A percentile compares a stretch with the other conserved stretches of the same genome.
phyloP scores from a whole-genome alignment of 2,113 vertebrate genomes.

The Phalacrocorax carbo region DNA sequence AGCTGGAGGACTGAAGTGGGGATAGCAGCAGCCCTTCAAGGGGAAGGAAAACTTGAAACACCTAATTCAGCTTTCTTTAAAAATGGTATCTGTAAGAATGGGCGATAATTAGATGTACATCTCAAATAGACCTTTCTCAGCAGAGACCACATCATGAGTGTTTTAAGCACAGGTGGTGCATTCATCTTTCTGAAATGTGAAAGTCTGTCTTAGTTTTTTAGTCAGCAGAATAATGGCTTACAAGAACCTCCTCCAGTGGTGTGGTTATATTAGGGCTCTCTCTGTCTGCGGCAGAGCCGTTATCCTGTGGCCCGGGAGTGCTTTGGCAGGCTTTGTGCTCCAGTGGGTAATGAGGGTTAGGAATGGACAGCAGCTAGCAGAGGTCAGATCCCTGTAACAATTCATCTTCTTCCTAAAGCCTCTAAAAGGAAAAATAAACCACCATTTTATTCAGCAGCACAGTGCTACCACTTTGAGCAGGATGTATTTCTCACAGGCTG shows the following conservation, averaged over 20 bases:
- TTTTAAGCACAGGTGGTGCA: background rate
- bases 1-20: background rate
- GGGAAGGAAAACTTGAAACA: background rate
- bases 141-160: background rate
- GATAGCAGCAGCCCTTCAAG: background rate
- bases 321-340: background rate
- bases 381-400: background rate
- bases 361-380: background rate
- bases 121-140: background rate
- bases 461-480: background rate
- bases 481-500: background rate
- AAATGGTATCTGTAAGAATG: background rate
- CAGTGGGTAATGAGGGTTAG: background rate
- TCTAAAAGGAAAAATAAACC: background rate
- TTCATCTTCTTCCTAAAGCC: background rate
- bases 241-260: background rate
- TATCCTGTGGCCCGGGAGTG: accelerated
- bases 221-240: background rate
- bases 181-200: background rate
- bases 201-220: background rate
- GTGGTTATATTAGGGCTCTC: background rate
- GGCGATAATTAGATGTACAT: background rate
- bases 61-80: background rate
- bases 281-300: background rate
- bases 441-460: background rate